Conservation (phyloP, 2,888 invertebrate genomes). For the Blera fallax region DNA sequence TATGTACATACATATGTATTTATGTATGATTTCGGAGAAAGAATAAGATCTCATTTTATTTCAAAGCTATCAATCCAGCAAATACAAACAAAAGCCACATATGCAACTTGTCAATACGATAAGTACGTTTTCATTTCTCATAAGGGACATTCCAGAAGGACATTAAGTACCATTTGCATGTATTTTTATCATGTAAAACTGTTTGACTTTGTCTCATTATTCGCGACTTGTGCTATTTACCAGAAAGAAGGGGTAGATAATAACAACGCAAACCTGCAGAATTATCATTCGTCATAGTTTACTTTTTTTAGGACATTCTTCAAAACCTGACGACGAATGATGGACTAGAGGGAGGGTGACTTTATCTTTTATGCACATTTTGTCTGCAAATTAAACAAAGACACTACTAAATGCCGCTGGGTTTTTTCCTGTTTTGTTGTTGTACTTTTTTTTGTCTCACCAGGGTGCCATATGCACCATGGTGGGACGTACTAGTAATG, state of each 20-base stretch:
- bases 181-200: neutral
- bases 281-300: constrained; percentile 24
- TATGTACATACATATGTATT: too few species aligned
- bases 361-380: constrained; percentile 41
- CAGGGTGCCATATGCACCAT: constrained; percentile 42
- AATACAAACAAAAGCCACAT: neutral
- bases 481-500: constrained; percentile 41
- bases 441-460: neutral
- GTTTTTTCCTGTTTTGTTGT: neutral
- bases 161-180: neutral
- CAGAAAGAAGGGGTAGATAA: neutral
- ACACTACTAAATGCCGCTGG: constrained; percentile 39
- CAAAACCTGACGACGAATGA: constrained; percentile 16
- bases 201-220: constrained; percentile 25
- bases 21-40: neutral
- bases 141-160: neutral
- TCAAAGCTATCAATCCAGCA: neutral
- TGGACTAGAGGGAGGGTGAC: neutral
- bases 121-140: neutral
- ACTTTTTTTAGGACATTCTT: constrained; percentile 22
- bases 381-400: constrained; percentile 57
- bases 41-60: neutral
- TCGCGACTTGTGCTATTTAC: constrained; percentile 23
- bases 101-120: neutral
- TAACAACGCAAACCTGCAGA: neutral